phyloP scores from a whole-genome alignment of 2,888 invertebrate genomes.

The Hofmannophila pseudospretella region DNA sequence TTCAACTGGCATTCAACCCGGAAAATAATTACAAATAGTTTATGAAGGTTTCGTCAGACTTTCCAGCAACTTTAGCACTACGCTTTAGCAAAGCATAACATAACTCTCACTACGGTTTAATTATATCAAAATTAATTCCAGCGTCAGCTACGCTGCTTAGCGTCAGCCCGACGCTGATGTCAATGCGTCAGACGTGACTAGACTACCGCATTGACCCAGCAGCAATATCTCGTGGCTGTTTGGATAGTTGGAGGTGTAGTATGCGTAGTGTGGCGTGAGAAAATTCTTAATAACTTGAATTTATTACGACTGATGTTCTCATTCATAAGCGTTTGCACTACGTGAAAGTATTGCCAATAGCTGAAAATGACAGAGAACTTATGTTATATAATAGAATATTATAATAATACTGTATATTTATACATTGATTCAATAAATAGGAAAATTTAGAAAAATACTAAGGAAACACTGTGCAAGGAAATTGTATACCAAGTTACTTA shows the following conservation, averaged over 20 bases:
- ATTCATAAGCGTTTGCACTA: no score
- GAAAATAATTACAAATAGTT: not conserved
- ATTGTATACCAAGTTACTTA: no score
- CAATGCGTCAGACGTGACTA: slow-evolving; percentile 10
- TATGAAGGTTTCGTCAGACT: not conserved
- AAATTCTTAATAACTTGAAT: slow-evolving; percentile 8
- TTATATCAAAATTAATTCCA: slow-evolving; percentile 35
- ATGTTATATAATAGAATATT: no score
- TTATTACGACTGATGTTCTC: not conserved
- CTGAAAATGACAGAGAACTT: no score
- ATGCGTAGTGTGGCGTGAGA: slow-evolving; percentile 1
- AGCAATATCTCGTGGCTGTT: slow-evolving; percentile 11
- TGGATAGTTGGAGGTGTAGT: slow-evolving; percentile 8
- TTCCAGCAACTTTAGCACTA: slow-evolving; percentile 9
- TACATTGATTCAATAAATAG: no score
- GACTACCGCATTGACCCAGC: slow-evolving; percentile 2
- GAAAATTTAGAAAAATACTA: no score
- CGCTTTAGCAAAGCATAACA: no score
- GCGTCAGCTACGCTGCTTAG: slow-evolving; percentile 7
- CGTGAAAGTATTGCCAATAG: no score
- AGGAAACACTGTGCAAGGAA: no score
- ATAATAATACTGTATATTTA: no score
- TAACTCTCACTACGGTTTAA: slow-evolving; percentile 25
- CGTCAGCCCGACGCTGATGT: slow-evolving; percentile 7
- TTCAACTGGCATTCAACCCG: not conserved